These are phyloP conservation scores for Colletes collaris DNA, from an alignment of 2,888 invertebrate species.

Conservation along the genomic window DNA sequence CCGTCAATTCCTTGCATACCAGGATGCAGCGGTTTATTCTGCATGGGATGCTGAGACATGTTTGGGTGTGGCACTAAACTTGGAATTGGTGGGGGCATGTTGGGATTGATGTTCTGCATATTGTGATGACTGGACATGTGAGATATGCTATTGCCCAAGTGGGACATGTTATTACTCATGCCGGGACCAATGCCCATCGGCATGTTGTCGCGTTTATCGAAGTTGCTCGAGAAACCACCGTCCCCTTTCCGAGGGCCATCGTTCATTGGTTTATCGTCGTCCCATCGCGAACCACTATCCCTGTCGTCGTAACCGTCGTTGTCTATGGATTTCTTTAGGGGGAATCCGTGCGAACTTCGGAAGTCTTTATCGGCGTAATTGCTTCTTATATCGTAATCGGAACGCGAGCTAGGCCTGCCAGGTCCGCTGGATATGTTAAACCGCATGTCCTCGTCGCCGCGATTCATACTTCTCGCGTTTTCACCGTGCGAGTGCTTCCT, in stretches of 20 bases:
- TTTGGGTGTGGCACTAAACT: slow-evolving; percentile 72
- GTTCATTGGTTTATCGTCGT: slow-evolving; percentile 71
- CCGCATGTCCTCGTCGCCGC: slow-evolving; percentile 74
- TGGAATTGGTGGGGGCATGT: slow-evolving; percentile 74
- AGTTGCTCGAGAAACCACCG: slow-evolving; percentile 65
- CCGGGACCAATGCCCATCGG: slow-evolving; percentile 65
- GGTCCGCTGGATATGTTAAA: slow-evolving; percentile 72
- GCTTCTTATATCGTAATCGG: slow-evolving; percentile 71
- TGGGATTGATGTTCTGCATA: slow-evolving; percentile 79
- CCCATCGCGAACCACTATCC: slow-evolving; percentile 73
- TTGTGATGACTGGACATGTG: slow-evolving; percentile 76
- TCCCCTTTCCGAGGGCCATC: slow-evolving; percentile 65
- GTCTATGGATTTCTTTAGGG: slow-evolving; percentile 65
- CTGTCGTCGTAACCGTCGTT: slow-evolving; percentile 64
- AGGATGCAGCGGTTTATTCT: slow-evolving; percentile 62
- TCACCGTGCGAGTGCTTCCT: slow-evolving; percentile 67
- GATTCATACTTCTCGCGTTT: slow-evolving; percentile 56
- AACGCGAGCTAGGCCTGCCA: slow-evolving; percentile 72
- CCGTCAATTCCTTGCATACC: slow-evolving; percentile 74
- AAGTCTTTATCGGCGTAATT: slow-evolving; percentile 77
- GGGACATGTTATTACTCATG: slow-evolving; percentile 63
- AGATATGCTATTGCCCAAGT: slow-evolving; percentile 63
- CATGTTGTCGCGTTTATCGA: slow-evolving; percentile 75
- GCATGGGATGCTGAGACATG: slow-evolving; percentile 73
- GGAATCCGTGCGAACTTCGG: slow-evolving; percentile 63